Percentiles rank a stretch among this genome's conserved stretches.
Conservation (phyloP, 30 jellyfish, hydroid and myxozoan species). For the Hydractinia echinata region DNA sequence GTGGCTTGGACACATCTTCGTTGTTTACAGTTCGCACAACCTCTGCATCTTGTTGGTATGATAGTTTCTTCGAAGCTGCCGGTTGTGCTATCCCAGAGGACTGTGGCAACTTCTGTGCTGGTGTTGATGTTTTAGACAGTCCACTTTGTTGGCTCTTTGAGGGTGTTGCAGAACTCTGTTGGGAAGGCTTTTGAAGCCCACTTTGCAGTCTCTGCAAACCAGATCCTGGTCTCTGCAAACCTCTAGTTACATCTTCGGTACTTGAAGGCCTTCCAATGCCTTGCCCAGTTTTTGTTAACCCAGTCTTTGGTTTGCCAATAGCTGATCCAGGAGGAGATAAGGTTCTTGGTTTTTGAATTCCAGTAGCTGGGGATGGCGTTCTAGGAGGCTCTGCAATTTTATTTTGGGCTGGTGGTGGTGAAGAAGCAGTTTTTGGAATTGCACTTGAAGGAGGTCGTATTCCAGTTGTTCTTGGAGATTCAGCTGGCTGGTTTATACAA, state of each 20-base stretch:
- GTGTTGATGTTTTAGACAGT: background rate
- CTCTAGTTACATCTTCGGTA: conserved; percentile 14
- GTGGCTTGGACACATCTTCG: background rate
- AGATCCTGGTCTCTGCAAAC: background rate
- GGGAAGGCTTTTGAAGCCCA: conserved; percentile 16
- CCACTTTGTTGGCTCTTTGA: background rate
- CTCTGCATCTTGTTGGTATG: background rate
- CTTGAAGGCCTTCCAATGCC: conserved; percentile 40
- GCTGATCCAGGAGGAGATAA: conserved; percentile 26
- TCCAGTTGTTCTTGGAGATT: no score
- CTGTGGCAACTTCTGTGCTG: background rate
- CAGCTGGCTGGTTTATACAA: no score
- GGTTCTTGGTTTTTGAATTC: conserved; percentile 27
- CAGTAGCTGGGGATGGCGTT: conserved; percentile 18
- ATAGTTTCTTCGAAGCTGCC: background rate
- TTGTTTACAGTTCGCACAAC: background rate
- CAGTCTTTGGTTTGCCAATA: conserved; percentile 34
- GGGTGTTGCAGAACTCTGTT: background rate
- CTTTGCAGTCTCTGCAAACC: conserved; percentile 18
- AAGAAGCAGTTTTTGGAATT: background rate
- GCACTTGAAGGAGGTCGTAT: background rate
- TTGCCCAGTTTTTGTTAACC: conserved; percentile 26
- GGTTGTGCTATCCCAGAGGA: background rate
- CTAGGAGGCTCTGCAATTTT: conserved; percentile 1
- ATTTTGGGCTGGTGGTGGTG: conserved; percentile 16